Evolutionary conservation across 2,797 vertebrate species (phyloP), one percentile per base, ranked within the genome.

Genomic region (Pitangus sulphuratus): DNA sequence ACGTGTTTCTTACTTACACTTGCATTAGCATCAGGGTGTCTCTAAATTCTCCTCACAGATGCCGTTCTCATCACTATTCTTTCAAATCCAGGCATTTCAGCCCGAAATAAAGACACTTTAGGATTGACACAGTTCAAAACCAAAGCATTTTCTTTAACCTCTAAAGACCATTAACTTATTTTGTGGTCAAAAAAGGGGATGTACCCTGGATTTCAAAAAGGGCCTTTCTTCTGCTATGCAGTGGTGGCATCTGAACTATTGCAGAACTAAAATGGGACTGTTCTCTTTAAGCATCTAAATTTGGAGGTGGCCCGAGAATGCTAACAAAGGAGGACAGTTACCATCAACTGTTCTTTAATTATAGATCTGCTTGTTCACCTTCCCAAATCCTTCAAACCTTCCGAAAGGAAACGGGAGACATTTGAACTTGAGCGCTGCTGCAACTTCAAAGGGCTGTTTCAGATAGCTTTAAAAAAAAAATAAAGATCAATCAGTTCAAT

Each of bases 281-380:
- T 95, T 93, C 95, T 88, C 93, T 95, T 57, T 88, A 53, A 79
- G 87, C 9, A 2, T 89, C 97, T 97, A 86, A 96, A 93, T 97
- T 89, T 95, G 93, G 96, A 95, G 83, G 66, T 76, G 92, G 81
- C 88, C 66, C 2, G 3, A 90, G 96, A 96, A 95, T 88, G 91
- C 47, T 74, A 93, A 95, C 96, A 95, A 95, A 97, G 58, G 48
- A 80, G 85, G 85, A 61, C 77, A 75, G 94, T 89, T 40, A 70
- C 72, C 81, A 94, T 97, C 88, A 68, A 76, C 91, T 93, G 91
- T 92, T 95, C 48, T 64, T 95, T 96, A 97, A 97, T 96, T 96
- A 95, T 84, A 96, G 95, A 94, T 94, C 90, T 90, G 92, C 95
- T 94, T 87, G 93, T 88, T 97, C 95, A 97, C 96, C 97, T 97